A percentile compares a stretch with the other conserved stretches of the same genome.
Evolutionary conservation across 2,797 vertebrate genomes (phyloP).

Genomic region (Oreochromis mossambicus): DNA sequence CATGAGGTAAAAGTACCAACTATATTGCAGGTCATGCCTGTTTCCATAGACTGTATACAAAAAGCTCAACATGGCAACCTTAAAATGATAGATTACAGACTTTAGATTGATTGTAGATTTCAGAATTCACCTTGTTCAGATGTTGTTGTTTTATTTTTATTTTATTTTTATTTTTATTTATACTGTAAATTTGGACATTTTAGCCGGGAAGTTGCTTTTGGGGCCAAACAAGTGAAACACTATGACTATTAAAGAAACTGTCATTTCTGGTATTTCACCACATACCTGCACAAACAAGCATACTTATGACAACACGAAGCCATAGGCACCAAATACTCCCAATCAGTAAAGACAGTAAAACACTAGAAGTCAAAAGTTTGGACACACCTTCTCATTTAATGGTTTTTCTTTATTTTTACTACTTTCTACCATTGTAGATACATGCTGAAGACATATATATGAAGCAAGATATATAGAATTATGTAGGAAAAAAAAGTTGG

Average conservation of each 20-base stretch:
- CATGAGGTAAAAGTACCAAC: background rate
- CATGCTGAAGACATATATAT: background rate
- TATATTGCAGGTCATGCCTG: background rate
- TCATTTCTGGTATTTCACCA: accelerated
- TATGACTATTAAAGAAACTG: background rate
- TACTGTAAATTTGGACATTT: background rate
- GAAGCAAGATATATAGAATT: background rate
- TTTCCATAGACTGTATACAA: background rate
- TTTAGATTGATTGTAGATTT: background rate
- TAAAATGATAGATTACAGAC: background rate
- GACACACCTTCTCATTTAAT: background rate
- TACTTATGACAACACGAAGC: background rate
- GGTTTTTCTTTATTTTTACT: background rate
- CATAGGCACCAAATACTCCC: background rate
- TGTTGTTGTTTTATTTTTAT: background rate
- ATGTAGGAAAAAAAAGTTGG: background rate
- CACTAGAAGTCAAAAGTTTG: background rate
- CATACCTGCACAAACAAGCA: background rate
- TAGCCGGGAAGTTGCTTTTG: background rate
- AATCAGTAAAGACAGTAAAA: background rate
- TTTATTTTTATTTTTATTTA: background rate
- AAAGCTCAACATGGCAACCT: background rate
- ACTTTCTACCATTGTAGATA: background rate
- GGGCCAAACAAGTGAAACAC: background rate
- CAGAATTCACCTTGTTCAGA: background rate